Percentiles rank a stretch among this genome's conserved stretches.
phyloP scores from a whole-genome alignment of 1,140 invertebrate species.

The Xylocopa sonorina region DNA sequence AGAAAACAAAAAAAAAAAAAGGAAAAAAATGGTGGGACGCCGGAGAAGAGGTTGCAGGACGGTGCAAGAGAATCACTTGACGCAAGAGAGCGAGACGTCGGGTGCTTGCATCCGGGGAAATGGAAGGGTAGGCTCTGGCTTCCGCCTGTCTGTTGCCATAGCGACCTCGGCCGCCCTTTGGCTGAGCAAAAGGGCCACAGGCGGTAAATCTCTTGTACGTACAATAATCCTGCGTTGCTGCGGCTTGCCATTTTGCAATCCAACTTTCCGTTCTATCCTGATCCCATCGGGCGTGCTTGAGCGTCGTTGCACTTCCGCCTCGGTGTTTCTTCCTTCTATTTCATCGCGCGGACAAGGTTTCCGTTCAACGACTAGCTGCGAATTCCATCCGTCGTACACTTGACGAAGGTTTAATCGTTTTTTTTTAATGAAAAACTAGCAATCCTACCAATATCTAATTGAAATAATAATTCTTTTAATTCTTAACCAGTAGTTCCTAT shows the following conservation, averaged over 20 bases:
- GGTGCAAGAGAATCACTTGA: conserved; percentile 73
- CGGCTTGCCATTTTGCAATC: conserved; percentile 75
- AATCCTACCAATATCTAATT: too few relatives aligned
- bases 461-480: too few relatives aligned
- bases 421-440: too few relatives aligned
- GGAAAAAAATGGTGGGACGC: not conserved
- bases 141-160: conserved; percentile 78
- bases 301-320: conserved; percentile 14
- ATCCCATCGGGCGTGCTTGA: not conserved
- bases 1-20: conserved; percentile 22
- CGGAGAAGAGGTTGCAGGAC: conserved; percentile 46
- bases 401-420: too few relatives aligned
- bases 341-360: too few relatives aligned
- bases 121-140: conserved; percentile 69
- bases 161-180: conserved; percentile 76
- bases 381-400: too few relatives aligned
- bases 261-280: conserved; percentile 49
- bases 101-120: conserved; percentile 66
- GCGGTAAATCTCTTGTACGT: conserved; percentile 80
- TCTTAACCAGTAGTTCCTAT: not conserved
- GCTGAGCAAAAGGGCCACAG: conserved; percentile 74
- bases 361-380: too few relatives aligned
- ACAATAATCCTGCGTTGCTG: conserved; percentile 76
- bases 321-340: conserved; percentile 24
- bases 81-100: conserved; percentile 67